These are phyloP conservation scores for Melinaea marsaeus DNA, from an alignment of 2,888 invertebrate genomes.

Conservation along the genomic window DNA sequence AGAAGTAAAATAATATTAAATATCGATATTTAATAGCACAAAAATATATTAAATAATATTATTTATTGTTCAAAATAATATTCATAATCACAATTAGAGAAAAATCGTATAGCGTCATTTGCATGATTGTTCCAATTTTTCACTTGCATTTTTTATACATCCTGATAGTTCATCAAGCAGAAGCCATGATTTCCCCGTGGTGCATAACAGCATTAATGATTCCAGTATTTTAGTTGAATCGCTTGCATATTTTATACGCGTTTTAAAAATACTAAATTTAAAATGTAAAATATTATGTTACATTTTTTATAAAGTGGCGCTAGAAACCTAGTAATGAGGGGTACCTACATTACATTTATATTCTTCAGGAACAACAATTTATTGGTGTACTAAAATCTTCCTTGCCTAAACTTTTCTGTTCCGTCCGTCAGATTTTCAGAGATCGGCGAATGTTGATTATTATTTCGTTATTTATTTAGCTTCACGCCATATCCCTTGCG, in stretches of 20 bases:
- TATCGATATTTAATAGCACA: too few species aligned
- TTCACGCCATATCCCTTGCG: too few species aligned
- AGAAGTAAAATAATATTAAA: too few species aligned
- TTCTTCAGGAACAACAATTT: too few species aligned
- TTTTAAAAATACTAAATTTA: constrained; percentile 21
- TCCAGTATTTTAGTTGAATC: constrained; percentile 26
- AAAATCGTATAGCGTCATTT: constrained; percentile 9
- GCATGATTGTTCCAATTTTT: constrained; percentile 20
- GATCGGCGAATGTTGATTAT: too few species aligned
- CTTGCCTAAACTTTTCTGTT: too few species aligned
- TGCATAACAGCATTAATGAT: constrained; percentile 25
- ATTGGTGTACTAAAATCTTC: too few species aligned
- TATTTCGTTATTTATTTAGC: too few species aligned
- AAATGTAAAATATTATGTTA: constrained; percentile 9
- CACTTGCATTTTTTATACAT: constrained; percentile 23
- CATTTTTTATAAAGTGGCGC: neutral
- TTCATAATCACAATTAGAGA: neutral
- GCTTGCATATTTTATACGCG: constrained; percentile 23
- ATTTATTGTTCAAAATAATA: neutral
- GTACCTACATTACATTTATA: neutral
- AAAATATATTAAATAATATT: neutral
- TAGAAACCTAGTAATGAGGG: neutral
- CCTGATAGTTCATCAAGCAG: constrained; percentile 25
- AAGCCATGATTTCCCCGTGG: constrained; percentile 28
- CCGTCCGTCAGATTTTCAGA: too few species aligned